Evolutionary conservation across 2,797 vertebrate species (phyloP), one percentile per base, ranked within the genome.

Genomic region (Knipowitschia caucasica): DNA sequence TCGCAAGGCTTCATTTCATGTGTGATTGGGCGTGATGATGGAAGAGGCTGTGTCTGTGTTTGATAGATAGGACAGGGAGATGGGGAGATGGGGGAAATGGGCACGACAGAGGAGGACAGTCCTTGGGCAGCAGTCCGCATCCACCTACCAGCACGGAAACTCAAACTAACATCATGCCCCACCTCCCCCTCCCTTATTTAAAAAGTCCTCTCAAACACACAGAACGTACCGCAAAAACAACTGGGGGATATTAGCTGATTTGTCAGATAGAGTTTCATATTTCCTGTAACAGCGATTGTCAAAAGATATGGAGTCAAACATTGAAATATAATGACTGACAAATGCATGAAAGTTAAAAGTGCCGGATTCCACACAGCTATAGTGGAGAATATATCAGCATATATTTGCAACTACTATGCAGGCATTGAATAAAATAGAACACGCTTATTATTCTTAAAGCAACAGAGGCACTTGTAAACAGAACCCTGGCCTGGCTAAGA

Each of bases 21-120:
- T 69, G 36, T 64, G 66, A 74, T 75, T 72, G 70, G 26, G 61
- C 55, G 21, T 56, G 66, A 40, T 67, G 64, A 64, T 50, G 51
- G 50, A 50, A 34, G 54, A 44, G 63, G 35, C 26, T 14, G 47
- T 4, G 20, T 2, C 20, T 23, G 53, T 42, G 18, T 43, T 25
- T 43, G 68, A 73, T 50, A 59, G 58, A 75, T 62, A 5, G 44
- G 33, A 7, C 25, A 15, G 35, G 10, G 49, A 30, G 25, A 54
- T 26, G 46, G 47, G 31, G 27, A 46, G 1, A 43, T 3, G 39
- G 46, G 47, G 31, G 27, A 46, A 1, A 43, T 3, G 39, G 44
- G 43, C 27, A 51, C 27, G 11, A 35, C 26, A 23, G 15, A 50
- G 10, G 24, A 59, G 45, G 47, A 27, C 11, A 43, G 25, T 35